Evolutionary conservation across 2,113 vertebrate species (phyloP).

Genomic region (Bungarus multicinctus): DNA sequence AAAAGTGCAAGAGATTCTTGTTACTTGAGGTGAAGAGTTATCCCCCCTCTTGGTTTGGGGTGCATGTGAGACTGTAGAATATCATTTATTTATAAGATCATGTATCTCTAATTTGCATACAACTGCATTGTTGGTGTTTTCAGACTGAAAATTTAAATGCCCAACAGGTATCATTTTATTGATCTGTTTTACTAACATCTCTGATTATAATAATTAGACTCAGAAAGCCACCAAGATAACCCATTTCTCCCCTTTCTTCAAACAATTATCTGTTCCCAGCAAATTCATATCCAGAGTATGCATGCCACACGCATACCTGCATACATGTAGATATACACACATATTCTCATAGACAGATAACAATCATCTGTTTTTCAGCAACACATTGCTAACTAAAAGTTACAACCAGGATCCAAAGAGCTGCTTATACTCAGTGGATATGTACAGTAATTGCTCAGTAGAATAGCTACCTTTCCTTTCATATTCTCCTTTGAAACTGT

Average conservation of each 20-base stretch:
- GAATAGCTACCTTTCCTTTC: not conserved
- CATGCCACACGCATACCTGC: not conserved
- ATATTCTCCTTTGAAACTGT: not conserved
- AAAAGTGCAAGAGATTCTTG: conserved; percentile 26
- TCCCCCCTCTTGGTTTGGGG: not conserved
- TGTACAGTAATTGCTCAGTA: not conserved
- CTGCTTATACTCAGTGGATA: not conserved
- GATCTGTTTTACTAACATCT: not conserved
- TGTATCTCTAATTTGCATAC: not conserved
- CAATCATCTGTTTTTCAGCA: conserved; percentile 9
- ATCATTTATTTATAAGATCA: conserved; percentile 16
- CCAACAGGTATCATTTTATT: not conserved
- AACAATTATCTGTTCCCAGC: not conserved
- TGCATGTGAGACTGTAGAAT: not conserved
- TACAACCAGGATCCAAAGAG: not conserved
- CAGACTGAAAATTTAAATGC: not conserved
- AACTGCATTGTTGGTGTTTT: not conserved
- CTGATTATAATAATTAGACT: not conserved
- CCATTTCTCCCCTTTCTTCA: conserved; percentile 10
- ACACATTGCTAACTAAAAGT: not conserved
- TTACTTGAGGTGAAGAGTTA: conserved; percentile 22
- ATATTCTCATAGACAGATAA: not conserved
- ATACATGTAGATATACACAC: not conserved
- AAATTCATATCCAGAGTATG: not conserved
- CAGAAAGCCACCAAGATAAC: not conserved